These are phyloP conservation scores for Elanoides forficatus DNA, from an alignment of 2,113 vertebrate genomes.

Conservation along the genomic window DNA sequence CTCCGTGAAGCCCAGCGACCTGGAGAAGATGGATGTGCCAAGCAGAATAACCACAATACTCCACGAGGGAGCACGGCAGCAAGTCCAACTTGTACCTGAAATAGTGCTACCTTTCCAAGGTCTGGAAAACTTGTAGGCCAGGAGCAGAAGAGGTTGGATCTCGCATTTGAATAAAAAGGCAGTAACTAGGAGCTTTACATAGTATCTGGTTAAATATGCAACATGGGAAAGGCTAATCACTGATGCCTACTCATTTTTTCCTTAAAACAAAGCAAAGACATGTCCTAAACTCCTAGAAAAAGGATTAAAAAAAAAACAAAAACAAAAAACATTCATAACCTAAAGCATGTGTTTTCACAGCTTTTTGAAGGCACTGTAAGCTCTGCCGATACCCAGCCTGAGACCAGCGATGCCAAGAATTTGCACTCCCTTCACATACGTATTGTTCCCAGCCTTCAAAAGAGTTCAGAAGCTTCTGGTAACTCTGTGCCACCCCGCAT, in stretches of 20 bases:
- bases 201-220: not conserved
- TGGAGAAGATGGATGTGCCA: not conserved
- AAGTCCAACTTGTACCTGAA: not conserved
- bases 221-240: not conserved
- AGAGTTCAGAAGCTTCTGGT: not conserved
- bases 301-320: not conserved
- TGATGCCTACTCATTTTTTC: not conserved
- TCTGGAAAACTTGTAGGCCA: not conserved
- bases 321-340: not conserved
- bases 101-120: not conserved
- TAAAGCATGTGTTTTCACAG: not conserved
- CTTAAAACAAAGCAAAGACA: not conserved
- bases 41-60: not conserved
- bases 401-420: not conserved
- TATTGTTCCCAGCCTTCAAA: not conserved
- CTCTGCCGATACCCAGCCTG: not conserved
- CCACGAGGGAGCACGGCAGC: accelerated
- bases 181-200: not conserved
- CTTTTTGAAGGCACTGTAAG: not conserved
- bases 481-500: not conserved
- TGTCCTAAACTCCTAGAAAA: not conserved
- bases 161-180: not conserved
- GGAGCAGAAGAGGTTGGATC: not conserved
- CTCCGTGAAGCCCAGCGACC: not conserved
- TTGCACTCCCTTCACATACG: accelerated